phyloP scores from a whole-genome alignment of 2,113 vertebrate species.

The Chaetodon auriga region DNA sequence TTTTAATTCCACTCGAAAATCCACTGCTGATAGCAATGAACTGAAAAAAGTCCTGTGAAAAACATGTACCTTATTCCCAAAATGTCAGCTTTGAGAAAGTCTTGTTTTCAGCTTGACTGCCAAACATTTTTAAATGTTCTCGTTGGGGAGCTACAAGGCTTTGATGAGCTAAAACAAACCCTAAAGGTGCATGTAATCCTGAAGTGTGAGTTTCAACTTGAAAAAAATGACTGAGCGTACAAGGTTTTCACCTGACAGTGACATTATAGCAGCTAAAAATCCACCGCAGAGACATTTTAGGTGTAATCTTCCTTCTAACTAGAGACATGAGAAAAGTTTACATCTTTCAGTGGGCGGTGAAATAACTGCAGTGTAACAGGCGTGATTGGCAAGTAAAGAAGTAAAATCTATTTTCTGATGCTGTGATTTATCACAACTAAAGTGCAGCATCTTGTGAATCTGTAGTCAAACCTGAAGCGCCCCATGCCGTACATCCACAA shows the following conservation, averaged over 20 bases:
- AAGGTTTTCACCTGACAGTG: not conserved
- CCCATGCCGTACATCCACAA: conserved; percentile 44
- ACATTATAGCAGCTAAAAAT: conserved; percentile 4
- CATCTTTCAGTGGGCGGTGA: conserved; percentile 28
- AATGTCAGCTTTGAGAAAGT: not conserved
- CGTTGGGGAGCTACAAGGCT: not conserved
- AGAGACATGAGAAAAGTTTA: conserved; percentile 40
- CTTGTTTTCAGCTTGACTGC: not conserved
- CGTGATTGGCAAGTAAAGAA: conserved; percentile 47
- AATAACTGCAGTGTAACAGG: conserved; percentile 10
- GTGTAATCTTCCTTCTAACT: conserved; percentile 7
- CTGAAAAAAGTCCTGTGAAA: not conserved
- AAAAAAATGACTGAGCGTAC: not conserved
- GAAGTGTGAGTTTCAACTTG: not conserved
- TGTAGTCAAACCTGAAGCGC: conserved; percentile 20
- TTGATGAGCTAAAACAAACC: not conserved
- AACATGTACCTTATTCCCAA: not conserved
- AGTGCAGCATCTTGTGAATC: conserved; percentile 33
- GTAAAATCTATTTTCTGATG: conserved; percentile 51
- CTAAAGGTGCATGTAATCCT: conserved; percentile 9
- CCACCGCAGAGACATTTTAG: conserved; percentile 5
- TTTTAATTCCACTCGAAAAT: not conserved
- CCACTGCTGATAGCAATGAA: not conserved
- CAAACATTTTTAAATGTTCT: not conserved
- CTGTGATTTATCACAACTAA: conserved; percentile 43